Conservation (phyloP, 2,113 vertebrate genomes). For the Pterocles gutturalis region DNA sequence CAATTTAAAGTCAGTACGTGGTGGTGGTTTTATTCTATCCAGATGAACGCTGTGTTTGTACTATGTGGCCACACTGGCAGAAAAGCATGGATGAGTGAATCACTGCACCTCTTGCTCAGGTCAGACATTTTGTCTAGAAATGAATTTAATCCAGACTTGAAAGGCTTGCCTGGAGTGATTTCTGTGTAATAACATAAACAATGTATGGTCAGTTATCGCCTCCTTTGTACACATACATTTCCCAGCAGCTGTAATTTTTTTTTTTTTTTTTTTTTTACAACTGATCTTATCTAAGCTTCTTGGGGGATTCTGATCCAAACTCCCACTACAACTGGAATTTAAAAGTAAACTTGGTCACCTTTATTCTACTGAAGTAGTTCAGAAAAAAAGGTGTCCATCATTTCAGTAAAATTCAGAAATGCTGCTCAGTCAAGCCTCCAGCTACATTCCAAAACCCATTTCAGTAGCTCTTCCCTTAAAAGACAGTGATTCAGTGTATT, state of each 20-base stretch:
- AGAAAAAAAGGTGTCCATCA: neutral
- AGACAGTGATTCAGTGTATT: neutral
- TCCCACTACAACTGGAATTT: constrained; percentile 2
- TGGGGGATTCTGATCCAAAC: neutral
- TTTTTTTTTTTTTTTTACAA: neutral
- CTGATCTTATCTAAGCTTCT: constrained; percentile 14
- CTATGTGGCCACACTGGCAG: neutral
- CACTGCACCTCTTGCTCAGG: neutral
- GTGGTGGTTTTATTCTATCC: neutral
- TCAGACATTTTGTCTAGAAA: constrained; percentile 28
- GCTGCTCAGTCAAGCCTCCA: neutral
- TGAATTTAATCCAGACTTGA: constrained; percentile 10
- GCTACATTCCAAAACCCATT: neutral
- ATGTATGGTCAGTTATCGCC: neutral
- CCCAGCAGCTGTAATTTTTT: neutral
- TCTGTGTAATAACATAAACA: neutral
- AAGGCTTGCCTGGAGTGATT: constrained; percentile 30
- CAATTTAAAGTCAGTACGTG: neutral
- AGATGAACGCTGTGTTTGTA: neutral
- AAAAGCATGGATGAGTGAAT: neutral
- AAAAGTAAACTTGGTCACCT: neutral
- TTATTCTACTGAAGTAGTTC: neutral
- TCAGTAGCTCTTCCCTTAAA: neutral
- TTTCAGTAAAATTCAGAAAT: neutral
- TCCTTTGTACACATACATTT: neutral